Conservation (phyloP, 2,888 invertebrate species). For the Leucoma salicis region DNA sequence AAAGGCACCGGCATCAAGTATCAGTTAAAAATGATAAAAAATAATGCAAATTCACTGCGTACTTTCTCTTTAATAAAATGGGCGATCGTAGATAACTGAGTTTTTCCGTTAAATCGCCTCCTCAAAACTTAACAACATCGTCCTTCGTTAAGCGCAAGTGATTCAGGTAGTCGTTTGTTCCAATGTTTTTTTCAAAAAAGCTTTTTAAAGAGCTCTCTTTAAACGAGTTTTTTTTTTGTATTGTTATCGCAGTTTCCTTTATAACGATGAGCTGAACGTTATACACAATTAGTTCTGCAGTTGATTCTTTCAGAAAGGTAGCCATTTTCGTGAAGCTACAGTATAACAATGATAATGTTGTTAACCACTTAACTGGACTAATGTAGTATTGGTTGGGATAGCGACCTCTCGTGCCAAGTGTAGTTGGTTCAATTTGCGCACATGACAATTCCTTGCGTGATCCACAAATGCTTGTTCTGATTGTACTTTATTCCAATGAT, state of each 20-base stretch:
- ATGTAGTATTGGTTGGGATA: no score
- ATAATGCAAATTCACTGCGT: constrained; percentile 72
- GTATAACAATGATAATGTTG: no score
- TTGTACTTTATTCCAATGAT: no score
- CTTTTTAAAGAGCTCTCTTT: constrained; percentile 46
- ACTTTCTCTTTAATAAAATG: constrained; percentile 56
- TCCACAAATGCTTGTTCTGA: no score
- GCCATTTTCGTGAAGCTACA: no score
- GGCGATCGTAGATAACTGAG: constrained; percentile 70
- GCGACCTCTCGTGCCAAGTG: no score
- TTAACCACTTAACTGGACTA: no score
- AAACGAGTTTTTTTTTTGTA: constrained; percentile 55
- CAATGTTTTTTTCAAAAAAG: constrained; percentile 64
- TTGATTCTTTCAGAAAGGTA: no score
- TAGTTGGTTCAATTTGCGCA: no score
- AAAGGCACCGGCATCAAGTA: constrained; percentile 64
- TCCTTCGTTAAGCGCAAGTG: constrained; percentile 66
- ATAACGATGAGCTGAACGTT: not conserved
- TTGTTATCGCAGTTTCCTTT: constrained; percentile 46
- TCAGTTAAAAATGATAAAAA: constrained; percentile 65
- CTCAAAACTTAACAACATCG: constrained; percentile 61
- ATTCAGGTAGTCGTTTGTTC: constrained; percentile 72
- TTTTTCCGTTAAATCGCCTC: constrained; percentile 73
- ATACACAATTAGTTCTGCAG: no score
- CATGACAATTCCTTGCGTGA: no score